phyloP scores from a whole-genome alignment of 2,113 vertebrate genomes.

The Heterocephalus glaber region DNA sequence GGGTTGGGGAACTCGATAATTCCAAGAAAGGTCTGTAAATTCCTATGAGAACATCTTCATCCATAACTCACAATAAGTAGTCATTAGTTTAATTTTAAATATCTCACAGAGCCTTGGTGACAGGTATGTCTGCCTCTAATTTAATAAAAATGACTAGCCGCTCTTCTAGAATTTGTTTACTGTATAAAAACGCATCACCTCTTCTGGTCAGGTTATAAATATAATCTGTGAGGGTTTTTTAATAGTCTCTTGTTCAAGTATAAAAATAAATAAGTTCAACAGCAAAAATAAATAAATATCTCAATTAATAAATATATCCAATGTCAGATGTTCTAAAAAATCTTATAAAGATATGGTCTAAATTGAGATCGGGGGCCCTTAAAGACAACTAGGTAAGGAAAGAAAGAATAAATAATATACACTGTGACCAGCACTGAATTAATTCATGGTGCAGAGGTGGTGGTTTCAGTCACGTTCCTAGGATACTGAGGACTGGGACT shows the following conservation, averaged over 20 bases:
- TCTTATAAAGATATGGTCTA: neutral
- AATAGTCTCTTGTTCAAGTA: conserved; percentile 5
- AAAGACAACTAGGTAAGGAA: neutral
- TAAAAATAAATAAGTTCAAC: conserved; percentile 72
- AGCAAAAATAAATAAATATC: conserved; percentile 72
- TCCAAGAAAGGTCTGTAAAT: neutral
- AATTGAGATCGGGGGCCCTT: neutral
- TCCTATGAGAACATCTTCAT: neutral
- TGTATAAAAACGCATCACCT: neutral
- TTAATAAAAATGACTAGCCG: neutral
- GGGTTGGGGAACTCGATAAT: neutral
- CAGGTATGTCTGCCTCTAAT: neutral
- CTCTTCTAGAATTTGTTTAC: neutral
- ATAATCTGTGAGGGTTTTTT: neutral
- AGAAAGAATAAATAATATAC: conserved; percentile 42
- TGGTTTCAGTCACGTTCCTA: neutral
- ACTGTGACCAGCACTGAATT: neutral
- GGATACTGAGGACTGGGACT: neutral
- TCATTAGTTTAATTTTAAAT: neutral
- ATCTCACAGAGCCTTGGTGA: neutral
- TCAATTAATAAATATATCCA: conserved; percentile 67
- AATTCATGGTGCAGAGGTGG: neutral
- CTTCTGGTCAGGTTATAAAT: conserved; percentile 44
- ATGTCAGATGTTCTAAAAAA: conserved; percentile 32
- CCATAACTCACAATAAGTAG: neutral